Evolutionary conservation across 2,888 invertebrate genomes (phyloP).

Genomic region (Phyllotreta striolata): DNA sequence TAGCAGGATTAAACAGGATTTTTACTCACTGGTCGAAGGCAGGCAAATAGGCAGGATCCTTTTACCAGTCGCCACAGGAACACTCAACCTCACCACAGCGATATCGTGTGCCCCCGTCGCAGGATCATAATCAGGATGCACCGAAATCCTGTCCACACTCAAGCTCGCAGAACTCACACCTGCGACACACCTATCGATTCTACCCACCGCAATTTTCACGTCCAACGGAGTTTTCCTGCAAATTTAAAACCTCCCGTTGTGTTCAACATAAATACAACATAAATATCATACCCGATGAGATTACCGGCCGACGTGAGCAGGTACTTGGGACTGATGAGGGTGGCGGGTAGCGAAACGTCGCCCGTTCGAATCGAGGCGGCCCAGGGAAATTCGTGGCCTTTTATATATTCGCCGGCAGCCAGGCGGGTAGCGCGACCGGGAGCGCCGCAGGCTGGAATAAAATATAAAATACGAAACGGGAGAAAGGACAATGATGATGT

Average conservation of each 20-base stretch:
- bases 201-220: slow-evolving; percentile 65
- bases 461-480: slow-evolving; percentile 23
- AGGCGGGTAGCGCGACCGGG: slow-evolving; percentile 59
- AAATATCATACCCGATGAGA: slow-evolving; percentile 60
- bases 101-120: slow-evolving; percentile 66
- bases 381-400: slow-evolving; percentile 67
- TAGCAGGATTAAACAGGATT: slow-evolving; percentile 19
- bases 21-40: slow-evolving; percentile 61
- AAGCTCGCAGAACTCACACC: slow-evolving; percentile 63
- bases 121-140: slow-evolving; percentile 66
- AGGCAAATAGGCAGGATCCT: slow-evolving; percentile 68
- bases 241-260: background rate
- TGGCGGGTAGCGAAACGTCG: slow-evolving; percentile 57
- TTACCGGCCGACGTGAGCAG: slow-evolving; percentile 66
- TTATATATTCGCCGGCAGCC: slow-evolving; percentile 63
- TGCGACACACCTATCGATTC: slow-evolving; percentile 64
- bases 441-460: slow-evolving; percentile 63
- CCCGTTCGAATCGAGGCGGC: slow-evolving; percentile 61
- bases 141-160: slow-evolving; percentile 63
- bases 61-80: slow-evolving; percentile 63
- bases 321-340: slow-evolving; percentile 67
- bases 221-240: slow-evolving; percentile 60
- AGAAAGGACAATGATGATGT: slow-evolving; percentile 21
- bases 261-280: background rate
- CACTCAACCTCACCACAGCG: slow-evolving; percentile 66